A percentile compares a stretch with the other conserved stretches of the same genome.
These are phyloP conservation scores for Ptilorrhoa leucosticta DNA, from an alignment of 2,113 vertebrate species.

Conservation along the genomic window DNA sequence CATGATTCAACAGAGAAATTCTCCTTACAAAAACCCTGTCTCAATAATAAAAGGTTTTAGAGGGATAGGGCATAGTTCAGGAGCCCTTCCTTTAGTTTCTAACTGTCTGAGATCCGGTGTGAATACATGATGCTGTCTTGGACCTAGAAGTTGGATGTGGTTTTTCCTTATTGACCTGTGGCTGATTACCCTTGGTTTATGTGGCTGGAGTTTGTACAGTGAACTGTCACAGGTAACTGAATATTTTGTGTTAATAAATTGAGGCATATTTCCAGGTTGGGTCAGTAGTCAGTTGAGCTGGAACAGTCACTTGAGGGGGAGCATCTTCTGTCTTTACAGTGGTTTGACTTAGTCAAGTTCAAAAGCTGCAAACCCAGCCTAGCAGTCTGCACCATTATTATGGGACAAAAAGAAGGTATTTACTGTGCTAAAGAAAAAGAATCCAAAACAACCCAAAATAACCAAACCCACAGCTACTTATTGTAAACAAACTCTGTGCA, in stretches of 20 bases:
- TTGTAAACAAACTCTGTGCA: neutral
- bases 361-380: neutral
- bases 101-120: neutral
- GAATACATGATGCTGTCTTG: neutral
- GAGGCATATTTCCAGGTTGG: neutral
- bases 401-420: neutral
- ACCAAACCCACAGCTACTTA: neutral
- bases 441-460: neutral
- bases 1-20: neutral
- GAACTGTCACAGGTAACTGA: neutral
- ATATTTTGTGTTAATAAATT: neutral
- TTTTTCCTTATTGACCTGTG: neutral
- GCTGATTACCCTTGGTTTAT: neutral
- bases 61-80: neutral
- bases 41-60: neutral
- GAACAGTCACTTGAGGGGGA: neutral
- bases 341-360: neutral
- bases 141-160: neutral
- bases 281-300: neutral
- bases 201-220: neutral
- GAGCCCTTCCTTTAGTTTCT: neutral
- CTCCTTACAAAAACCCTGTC: neutral
- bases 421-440: neutral
- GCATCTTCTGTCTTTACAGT: neutral
- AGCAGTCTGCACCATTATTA: neutral